Conservation (phyloP, 92 coral and sea anemone genomes). For the Muricea muricata region DNA sequence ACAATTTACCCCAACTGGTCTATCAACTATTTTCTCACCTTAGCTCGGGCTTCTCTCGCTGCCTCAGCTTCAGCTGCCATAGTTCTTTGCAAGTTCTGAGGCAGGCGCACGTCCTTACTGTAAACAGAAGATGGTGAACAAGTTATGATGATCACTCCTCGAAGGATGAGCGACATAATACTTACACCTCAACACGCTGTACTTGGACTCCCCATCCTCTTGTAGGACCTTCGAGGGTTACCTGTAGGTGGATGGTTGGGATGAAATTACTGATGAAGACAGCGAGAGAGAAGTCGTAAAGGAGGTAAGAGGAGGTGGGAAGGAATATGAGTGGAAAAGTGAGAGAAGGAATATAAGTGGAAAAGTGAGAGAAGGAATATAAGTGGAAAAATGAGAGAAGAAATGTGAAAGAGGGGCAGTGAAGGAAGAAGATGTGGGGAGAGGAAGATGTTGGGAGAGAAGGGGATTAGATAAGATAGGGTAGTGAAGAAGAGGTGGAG, state of each 20-base stretch:
- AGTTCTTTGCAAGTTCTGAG: conserved; percentile 89
- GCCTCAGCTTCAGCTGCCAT: conserved; percentile 94
- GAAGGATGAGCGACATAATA: background rate
- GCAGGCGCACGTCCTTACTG: conserved; percentile 84
- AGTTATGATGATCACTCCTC: background rate
- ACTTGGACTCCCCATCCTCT: conserved; percentile 86
- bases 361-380: too few relatives aligned
- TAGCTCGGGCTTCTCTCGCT: conserved; percentile 85
- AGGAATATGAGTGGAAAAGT: too few relatives aligned
- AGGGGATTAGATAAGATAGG: too few relatives aligned
- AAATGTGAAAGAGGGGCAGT: too few relatives aligned
- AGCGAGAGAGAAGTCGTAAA: background rate
- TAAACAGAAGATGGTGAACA: background rate
- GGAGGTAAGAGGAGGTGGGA: too few relatives aligned
- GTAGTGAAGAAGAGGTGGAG: background rate
- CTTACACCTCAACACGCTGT: conserved; percentile 87
- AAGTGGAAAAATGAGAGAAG: too few relatives aligned
- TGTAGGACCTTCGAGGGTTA: conserved; percentile 75
- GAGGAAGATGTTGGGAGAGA: too few relatives aligned
- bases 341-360: too few relatives aligned
- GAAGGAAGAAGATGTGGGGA: too few relatives aligned
- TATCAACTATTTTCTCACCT: too few relatives aligned
- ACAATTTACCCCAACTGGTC: too few relatives aligned
- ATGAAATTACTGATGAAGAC: background rate
- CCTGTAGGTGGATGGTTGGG: conserved; percentile 9